Conservation (phyloP, 2,113 vertebrate genomes). For the Trogon melanurus region DNA sequence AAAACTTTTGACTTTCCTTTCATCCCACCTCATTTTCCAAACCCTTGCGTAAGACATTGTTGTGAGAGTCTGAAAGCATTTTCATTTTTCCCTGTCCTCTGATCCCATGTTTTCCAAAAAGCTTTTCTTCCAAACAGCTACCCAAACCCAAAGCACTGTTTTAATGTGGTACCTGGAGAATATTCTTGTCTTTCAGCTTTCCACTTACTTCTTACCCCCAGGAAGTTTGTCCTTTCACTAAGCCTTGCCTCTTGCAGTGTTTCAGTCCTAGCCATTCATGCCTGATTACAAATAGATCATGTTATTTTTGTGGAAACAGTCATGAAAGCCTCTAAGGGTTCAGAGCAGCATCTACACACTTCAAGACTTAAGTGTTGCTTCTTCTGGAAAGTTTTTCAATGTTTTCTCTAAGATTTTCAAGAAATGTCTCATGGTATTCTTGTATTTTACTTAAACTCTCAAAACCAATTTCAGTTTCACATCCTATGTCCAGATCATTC, state of each 20-base stretch:
- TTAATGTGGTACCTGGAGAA: neutral
- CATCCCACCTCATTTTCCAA: neutral
- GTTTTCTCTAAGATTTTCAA: neutral
- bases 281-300: neutral
- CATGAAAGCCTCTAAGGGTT: neutral
- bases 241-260: neutral
- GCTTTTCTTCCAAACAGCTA: neutral
- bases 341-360: neutral
- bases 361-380: neutral
- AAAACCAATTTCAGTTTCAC: neutral
- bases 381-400: neutral
- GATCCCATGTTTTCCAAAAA: neutral
- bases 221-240: neutral
- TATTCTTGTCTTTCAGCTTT: neutral
- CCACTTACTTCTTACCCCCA: neutral
- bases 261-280: neutral
- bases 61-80: neutral
- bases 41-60: neutral
- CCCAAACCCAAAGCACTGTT: neutral
- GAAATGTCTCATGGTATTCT: neutral
- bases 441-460: neutral
- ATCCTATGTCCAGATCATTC: neutral
- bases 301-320: neutral
- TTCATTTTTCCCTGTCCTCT: neutral
- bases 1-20: neutral